phyloP scores from a whole-genome alignment of 2,888 invertebrate genomes.

The Smittia aterrima region DNA sequence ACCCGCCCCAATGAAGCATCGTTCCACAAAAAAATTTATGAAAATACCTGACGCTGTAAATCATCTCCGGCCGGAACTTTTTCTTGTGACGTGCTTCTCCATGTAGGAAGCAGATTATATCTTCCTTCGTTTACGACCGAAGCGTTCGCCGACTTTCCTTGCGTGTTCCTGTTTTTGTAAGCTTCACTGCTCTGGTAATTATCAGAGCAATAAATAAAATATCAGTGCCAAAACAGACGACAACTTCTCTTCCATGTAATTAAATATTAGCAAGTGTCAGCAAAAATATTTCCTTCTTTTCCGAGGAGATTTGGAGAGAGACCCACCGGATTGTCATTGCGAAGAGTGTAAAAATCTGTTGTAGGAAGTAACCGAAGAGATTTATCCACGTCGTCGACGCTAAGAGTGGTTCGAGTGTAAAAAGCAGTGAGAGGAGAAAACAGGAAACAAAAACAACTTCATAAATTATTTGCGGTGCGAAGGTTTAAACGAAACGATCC shows the following conservation, averaged over 20 bases:
- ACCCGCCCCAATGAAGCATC: background rate
- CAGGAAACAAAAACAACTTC: constrained; percentile 27
- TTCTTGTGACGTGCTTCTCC: background rate
- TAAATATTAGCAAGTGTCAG: constrained; percentile 39
- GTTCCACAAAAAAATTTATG: background rate
- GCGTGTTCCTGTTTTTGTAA: background rate
- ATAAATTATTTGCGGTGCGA: constrained; percentile 34
- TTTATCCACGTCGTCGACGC: background rate
- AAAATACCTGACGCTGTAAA: constrained; percentile 27
- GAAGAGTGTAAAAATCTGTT: background rate
- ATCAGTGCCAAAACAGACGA: constrained; percentile 29
- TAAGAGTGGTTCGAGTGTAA: background rate
- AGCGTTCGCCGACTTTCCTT: background rate
- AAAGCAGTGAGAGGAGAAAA: background rate
- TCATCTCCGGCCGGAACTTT: constrained; percentile 4
- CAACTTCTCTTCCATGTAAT: constrained; percentile 32
- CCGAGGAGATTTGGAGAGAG: background rate
- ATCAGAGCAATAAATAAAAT: constrained; percentile 40
- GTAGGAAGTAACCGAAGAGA: constrained; percentile 7
- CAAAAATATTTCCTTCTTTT: constrained; percentile 15
- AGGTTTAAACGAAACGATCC: background rate
- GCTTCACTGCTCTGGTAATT: constrained; percentile 25
- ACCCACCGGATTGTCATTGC: background rate
- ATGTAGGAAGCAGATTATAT: constrained; percentile 20
- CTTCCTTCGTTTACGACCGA: background rate